Evolutionary conservation across 2,888 invertebrate genomes (phyloP), one percentile per base, ranked within the genome.

Genomic region (Perizoma affinitatum): DNA sequence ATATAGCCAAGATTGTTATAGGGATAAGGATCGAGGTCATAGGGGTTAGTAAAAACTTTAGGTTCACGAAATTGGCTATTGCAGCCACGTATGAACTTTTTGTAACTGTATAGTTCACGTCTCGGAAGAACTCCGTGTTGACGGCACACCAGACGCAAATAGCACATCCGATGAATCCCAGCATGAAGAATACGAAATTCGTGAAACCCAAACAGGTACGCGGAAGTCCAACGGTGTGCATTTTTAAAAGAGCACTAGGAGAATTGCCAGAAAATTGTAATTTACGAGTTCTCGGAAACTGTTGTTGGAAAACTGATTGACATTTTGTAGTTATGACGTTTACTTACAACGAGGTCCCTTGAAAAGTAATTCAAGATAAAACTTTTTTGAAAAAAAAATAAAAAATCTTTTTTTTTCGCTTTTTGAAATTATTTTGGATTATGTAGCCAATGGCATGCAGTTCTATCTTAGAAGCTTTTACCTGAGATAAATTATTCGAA

Each of bases 131-230:
- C 6, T 89, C 82, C 0, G 86, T 82, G 70, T 88, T 90, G 36
- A 85, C 50, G 3, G 81, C 75, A 56, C 90, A 91, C 91, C 91
- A 92, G 0, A 87, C 58, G 59, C 91, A 87, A 44, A 88, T 79
- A 0, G 76, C 70, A 35, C 80, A 80, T 4, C 77, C 73, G 0
- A 88, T 44, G 5, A 82, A 55, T 3, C 88, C 84, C 0, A 83
- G 43, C 9, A 86, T 55, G 54, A 90, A 87, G 68, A 86, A 87
- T 5, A 86, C 49, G 11, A 89, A 71, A 56, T 91, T 92, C 33
- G 86, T 87, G 66, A 86, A 89, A 0, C 90, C 87, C 9, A 92
- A 76, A 70, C 91, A 91, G 44, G 90, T 88, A 7, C 91, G 80
- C 5, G 90, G 91, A 42, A 90, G 74, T 5, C 83, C 80, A 22